A percentile compares a stretch with the other conserved stretches of the same genome.
These are phyloP conservation scores for Cantharis rustica DNA, from an alignment of 2,888 invertebrate species.

Conservation along the genomic window DNA sequence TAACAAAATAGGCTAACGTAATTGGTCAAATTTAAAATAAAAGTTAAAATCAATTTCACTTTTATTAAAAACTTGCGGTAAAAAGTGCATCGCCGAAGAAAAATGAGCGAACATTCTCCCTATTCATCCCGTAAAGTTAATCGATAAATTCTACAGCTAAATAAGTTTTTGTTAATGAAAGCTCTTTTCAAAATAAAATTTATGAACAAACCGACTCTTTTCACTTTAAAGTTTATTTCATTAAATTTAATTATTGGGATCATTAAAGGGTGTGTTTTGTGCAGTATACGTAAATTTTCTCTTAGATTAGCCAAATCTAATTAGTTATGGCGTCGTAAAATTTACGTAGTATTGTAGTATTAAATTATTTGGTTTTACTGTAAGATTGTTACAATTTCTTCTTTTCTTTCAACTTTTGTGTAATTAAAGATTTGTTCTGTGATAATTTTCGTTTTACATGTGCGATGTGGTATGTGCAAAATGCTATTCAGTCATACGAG, in stretches of 20 bases:
- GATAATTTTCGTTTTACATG: no score
- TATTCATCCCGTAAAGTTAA: not conserved
- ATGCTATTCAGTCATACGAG: no score
- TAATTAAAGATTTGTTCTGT: no score
- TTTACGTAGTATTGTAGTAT: not conserved
- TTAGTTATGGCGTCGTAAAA: not conserved
- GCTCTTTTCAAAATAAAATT: not conserved
- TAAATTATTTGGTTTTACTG: not conserved
- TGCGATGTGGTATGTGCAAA: no score
- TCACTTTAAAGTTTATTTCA: not conserved
- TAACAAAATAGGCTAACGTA: not conserved
- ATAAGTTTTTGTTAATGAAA: not conserved
- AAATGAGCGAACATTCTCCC: not conserved
- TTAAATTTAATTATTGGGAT: not conserved
- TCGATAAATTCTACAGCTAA: not conserved
- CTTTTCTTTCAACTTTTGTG: no score
- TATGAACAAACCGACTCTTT: not conserved
- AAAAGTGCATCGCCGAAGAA: not conserved
- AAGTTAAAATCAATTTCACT: not conserved
- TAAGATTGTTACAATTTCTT: not conserved
- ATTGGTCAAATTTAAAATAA: not conserved
- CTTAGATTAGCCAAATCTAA: not conserved
- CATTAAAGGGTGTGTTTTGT: not conserved
- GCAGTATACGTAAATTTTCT: not conserved
- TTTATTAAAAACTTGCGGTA: not conserved